These are phyloP conservation scores for Aradophagus sp. DNA, from an alignment of 1,140 invertebrate species.

Conservation along the genomic window DNA sequence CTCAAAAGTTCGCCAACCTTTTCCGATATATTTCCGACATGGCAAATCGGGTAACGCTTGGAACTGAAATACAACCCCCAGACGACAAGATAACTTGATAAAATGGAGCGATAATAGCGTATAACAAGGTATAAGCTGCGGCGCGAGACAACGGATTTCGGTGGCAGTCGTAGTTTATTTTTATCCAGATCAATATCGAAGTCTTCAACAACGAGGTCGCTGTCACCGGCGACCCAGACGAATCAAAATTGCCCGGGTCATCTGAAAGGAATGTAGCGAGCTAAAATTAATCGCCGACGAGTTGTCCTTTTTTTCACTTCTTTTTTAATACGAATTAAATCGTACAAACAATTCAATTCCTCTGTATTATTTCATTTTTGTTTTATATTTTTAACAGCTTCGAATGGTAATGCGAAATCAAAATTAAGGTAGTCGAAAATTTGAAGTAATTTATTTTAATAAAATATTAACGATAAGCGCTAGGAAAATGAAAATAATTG, in stretches of 20 bases:
- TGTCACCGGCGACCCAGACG: conserved; percentile 45
- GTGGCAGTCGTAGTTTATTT: conserved; percentile 47
- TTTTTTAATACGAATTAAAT: too few species aligned
- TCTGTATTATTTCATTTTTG: too few species aligned
- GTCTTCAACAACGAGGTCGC: conserved; percentile 42
- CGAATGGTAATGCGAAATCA: too few species aligned
- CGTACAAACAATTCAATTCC: too few species aligned
- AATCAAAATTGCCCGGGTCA: conserved; percentile 42
- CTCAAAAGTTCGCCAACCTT: conserved; percentile 43
- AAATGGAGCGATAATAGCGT: conserved; percentile 49
- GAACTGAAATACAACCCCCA: conserved; percentile 44
- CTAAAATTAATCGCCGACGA: too few species aligned
- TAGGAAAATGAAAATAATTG: too few species aligned
- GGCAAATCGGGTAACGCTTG: conserved; percentile 31
- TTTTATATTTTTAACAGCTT: too few species aligned
- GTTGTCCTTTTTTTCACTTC: too few species aligned
- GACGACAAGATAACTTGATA: conserved; percentile 54
- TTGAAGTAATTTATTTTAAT: too few species aligned
- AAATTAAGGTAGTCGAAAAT: too few species aligned
- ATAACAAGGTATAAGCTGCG: conserved; percentile 37
- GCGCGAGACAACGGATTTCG: conserved; percentile 42
- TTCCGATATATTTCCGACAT: conserved; percentile 6
- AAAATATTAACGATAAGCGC: too few species aligned
- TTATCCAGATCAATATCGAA: conserved; percentile 53
- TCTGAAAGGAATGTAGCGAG: conserved; percentile 17